A percentile compares a stretch with the other conserved stretches of the same genome.
phyloP scores from a whole-genome alignment of 2,888 invertebrate species.

The Epinotia demarniana region DNA sequence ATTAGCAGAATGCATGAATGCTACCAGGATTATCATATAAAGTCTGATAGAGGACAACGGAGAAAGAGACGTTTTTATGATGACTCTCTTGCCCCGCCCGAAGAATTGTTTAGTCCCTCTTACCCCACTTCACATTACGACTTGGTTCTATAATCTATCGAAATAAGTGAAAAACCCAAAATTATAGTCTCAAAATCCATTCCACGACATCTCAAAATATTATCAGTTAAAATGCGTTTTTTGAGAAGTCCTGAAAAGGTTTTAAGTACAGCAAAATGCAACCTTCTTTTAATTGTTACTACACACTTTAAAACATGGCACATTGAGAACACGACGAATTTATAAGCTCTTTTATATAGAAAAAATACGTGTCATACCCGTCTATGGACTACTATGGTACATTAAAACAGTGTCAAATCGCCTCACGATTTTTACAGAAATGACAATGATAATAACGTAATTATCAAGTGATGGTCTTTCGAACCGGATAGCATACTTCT shows the following conservation, averaged over 20 bases:
- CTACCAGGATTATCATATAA: not conserved
- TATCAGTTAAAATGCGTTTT: slow-evolving; percentile 42
- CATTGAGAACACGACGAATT: slow-evolving; percentile 71
- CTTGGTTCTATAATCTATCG: slow-evolving; percentile 5
- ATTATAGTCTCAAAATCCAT: slow-evolving; percentile 48
- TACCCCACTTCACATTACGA: not conserved
- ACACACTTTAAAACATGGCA: slow-evolving; percentile 60
- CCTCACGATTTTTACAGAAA: not conserved
- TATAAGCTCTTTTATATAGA: slow-evolving; percentile 57
- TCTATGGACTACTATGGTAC: not conserved
- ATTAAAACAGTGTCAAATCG: not conserved
- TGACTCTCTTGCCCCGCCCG: not conserved
- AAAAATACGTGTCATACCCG: not conserved
- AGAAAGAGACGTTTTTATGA: not conserved
- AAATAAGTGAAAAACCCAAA: not conserved
- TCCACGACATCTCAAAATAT: slow-evolving; percentile 49
- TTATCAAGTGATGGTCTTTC: not conserved
- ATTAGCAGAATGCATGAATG: not conserved
- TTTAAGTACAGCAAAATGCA: slow-evolving; percentile 56
- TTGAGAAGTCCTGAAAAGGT: slow-evolving; percentile 59
- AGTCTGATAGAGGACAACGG: not conserved
- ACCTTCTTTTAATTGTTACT: not conserved
- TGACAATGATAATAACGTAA: not conserved
- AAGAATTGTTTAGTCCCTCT: too few species aligned
- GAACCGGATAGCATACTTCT: not conserved